Evolutionary conservation across 1,140 invertebrate genomes (phyloP), one percentile per base, ranked within the genome.

Genomic region (Anastatus disparis): DNA sequence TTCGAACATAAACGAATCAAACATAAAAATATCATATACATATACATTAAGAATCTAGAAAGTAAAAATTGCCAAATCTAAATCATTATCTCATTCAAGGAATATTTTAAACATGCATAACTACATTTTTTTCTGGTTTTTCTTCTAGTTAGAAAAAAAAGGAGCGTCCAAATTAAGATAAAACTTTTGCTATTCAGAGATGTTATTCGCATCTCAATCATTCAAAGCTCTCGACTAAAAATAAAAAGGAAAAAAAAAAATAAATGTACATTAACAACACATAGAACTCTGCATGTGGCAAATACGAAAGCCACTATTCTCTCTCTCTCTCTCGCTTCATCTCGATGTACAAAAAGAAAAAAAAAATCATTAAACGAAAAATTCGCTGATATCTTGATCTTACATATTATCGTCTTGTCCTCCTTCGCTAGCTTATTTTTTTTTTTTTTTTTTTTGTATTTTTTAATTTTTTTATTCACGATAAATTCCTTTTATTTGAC

Each of bases 401-500:
- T 48, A 58, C 59, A 12, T 67, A 50, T 27, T 27, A 50, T 38
- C 40, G 56, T 42, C 38, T 66, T 66, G 27, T 61, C 44, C 31
- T 53, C n/a, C 35, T 38, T 48, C 29, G 24, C 42, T 59, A 24
- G n/a, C n/a, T n/a, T n/a, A n/a, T n/a, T n/a, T n/a, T n/a, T n/a
- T n/a, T n/a, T n/a, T n/a, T n/a, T n/a, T n/a, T n/a, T n/a, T n/a
- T n/a, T n/a, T n/a, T n/a, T n/a, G n/a, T n/a, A n/a, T n/a, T n/a
- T n/a, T n/a, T n/a, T 35, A 10, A 35, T 35, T 6, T 6, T 35
- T 35, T 4, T 35, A 46, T 53, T 9, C 48, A 26, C 29, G 50
- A 70, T 53, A 64, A 70, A 56, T 58, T 64, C 50, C 59, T 15
- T n/a, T 64, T 38, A 53, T 35, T 59, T 26, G 65, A 68, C 64